These are phyloP conservation scores for Camelus bactrianus DNA, from an alignment of 2,113 vertebrate species.

Conservation along the genomic window DNA sequence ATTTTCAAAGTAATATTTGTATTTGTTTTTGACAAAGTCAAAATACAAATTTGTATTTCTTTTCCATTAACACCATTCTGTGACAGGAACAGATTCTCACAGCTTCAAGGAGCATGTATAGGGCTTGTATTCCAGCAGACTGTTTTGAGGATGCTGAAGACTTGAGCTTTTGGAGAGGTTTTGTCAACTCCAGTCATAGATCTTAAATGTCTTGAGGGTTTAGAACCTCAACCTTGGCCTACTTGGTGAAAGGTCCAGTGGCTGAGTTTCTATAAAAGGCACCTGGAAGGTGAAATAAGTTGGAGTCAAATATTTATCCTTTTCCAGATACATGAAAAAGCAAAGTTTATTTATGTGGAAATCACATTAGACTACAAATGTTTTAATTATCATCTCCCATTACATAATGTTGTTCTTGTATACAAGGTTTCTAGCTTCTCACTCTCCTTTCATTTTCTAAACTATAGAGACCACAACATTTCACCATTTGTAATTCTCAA, in stretches of 20 bases:
- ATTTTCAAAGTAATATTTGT: neutral
- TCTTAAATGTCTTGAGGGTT: neutral
- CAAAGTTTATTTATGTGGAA: constrained; percentile 30
- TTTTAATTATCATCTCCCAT: constrained; percentile 14
- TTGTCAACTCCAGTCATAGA: neutral
- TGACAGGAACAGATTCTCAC: neutral
- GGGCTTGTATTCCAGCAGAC: neutral
- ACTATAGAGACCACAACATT: neutral
- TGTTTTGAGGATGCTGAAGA: neutral
- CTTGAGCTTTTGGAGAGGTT: neutral
- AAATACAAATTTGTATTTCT: neutral
- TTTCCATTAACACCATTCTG: neutral
- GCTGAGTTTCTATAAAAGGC: neutral
- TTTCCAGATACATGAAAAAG: neutral
- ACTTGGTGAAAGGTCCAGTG: neutral
- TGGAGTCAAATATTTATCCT: neutral
- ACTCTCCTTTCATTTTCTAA: neutral
- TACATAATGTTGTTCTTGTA: neutral
- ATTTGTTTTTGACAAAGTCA: neutral
- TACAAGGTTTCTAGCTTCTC: neutral
- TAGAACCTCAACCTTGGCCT: neutral
- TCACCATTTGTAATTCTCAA: neutral
- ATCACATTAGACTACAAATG: neutral
- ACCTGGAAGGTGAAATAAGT: neutral
- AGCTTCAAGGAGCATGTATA: neutral